Percentiles rank a stretch among this genome's conserved stretches.
phyloP scores from a whole-genome alignment of 2,888 invertebrate species.

The Dastarcus helophoroides region DNA sequence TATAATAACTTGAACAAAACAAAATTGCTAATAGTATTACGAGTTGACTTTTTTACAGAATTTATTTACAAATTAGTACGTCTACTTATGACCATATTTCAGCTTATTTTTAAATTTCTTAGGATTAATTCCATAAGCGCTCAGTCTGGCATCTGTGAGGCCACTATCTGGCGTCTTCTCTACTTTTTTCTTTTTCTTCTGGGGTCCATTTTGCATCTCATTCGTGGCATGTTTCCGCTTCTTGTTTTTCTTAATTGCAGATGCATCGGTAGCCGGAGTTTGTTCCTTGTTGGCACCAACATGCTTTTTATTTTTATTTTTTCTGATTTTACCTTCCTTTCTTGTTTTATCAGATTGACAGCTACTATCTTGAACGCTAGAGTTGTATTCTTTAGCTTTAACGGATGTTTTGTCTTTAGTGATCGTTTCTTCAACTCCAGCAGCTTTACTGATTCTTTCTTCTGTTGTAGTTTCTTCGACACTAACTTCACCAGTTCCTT shows the following conservation, averaged over 20 bases:
- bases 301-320: conserved; percentile 14
- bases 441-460: conserved; percentile 17
- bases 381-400: conserved; percentile 16
- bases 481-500: conserved; percentile 12
- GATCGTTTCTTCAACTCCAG: conserved; percentile 13
- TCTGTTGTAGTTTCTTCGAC: conserved; percentile 12
- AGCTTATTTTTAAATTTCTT: conserved; percentile 73
- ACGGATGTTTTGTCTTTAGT: conserved; percentile 20
- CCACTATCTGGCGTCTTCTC: conserved; percentile 15
- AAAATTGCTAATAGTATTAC: too few relatives aligned
- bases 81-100: conserved; percentile 41
- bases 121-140: conserved; percentile 87
- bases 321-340: conserved; percentile 16
- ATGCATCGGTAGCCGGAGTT: too few relatives aligned
- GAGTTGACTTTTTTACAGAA: too few relatives aligned
- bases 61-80: too few relatives aligned
- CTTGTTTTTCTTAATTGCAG: conserved; percentile 25
- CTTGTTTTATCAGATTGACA: conserved; percentile 15
- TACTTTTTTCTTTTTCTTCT: conserved; percentile 14
- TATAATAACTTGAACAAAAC: too few relatives aligned
- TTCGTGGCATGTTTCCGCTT: conserved; percentile 22
- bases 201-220: conserved; percentile 8
- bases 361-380: conserved; percentile 4
- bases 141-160: conserved; percentile 68
- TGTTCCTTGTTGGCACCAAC: too few relatives aligned